phyloP scores from a whole-genome alignment of 1,140 invertebrate genomes.

The Ceratosolen solmsi region DNA sequence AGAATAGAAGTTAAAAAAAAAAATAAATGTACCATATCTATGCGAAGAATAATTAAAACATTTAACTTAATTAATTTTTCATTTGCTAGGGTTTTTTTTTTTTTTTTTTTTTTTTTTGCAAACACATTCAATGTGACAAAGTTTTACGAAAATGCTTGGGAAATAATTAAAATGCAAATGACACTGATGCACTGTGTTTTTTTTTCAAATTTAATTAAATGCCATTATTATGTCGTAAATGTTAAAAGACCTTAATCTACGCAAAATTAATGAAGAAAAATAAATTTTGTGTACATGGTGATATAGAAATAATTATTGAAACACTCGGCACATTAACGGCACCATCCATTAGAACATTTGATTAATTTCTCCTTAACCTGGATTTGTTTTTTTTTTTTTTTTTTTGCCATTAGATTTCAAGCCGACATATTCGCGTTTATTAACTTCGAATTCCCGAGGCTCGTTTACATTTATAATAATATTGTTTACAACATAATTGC shows the following conservation, averaged over 20 bases:
- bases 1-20: no score
- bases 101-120: no score
- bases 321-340: not conserved
- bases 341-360: not conserved
- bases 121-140: no score
- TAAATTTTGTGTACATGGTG: not conserved
- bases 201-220: constrained; percentile 17
- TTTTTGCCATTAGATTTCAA: no score
- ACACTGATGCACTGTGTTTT: not conserved
- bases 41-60: no score
- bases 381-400: not conserved
- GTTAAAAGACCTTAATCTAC: not conserved
- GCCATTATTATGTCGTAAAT: constrained; percentile 7
- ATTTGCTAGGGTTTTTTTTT: no score
- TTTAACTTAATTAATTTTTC: no score
- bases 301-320: not conserved
- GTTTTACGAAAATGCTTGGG: no score
- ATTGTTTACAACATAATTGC: constrained; percentile 6
- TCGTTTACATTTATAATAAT: not conserved
- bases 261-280: constrained; percentile 13
- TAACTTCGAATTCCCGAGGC: not conserved
- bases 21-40: no score
- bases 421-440: not conserved
- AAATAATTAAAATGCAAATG: not conserved
- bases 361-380: constrained; percentile 30